These are phyloP conservation scores for Xiphydria camelus DNA, from an alignment of 2,888 invertebrate genomes.

Conservation along the genomic window DNA sequence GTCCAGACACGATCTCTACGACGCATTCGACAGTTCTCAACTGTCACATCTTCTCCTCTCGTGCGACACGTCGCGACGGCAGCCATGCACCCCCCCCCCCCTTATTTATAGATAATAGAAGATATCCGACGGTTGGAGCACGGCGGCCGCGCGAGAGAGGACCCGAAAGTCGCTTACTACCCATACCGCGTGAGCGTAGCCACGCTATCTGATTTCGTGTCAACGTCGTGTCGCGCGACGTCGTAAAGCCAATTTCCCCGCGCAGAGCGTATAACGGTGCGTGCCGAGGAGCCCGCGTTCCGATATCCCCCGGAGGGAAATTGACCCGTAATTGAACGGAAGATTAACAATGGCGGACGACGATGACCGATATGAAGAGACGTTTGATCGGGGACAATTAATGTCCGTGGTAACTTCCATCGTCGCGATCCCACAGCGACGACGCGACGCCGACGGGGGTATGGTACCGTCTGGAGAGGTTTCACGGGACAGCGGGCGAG, in stretches of 20 bases:
- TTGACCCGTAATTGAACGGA: conserved; percentile 16
- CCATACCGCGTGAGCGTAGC: too few relatives aligned
- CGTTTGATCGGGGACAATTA: conserved; percentile 32
- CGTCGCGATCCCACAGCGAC: neutral
- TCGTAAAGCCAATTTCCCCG: too few relatives aligned
- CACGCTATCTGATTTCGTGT: neutral
- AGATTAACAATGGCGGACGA: conserved; percentile 22
- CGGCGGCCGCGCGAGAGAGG: neutral
- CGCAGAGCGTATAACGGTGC: too few relatives aligned
- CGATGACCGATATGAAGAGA: conserved; percentile 18
- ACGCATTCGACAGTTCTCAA: too few relatives aligned
- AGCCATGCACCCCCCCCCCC: too few relatives aligned
- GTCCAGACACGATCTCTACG: too few relatives aligned
- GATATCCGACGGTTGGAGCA: neutral
- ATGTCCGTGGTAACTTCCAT: conserved; percentile 30
- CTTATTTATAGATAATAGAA: neutral
- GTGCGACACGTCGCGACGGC: too few relatives aligned
- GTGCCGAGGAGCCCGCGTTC: too few relatives aligned
- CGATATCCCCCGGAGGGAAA: conserved; percentile 10
- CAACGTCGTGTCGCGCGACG: too few relatives aligned
- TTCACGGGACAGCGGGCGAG: conserved; percentile 10
- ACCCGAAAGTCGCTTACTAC: neutral
- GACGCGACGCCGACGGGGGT: neutral
- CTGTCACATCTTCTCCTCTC: too few relatives aligned
- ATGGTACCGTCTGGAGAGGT: neutral